Conservation (phyloP, 2,888 invertebrate species). For the Drosophila nigricruria region DNA sequence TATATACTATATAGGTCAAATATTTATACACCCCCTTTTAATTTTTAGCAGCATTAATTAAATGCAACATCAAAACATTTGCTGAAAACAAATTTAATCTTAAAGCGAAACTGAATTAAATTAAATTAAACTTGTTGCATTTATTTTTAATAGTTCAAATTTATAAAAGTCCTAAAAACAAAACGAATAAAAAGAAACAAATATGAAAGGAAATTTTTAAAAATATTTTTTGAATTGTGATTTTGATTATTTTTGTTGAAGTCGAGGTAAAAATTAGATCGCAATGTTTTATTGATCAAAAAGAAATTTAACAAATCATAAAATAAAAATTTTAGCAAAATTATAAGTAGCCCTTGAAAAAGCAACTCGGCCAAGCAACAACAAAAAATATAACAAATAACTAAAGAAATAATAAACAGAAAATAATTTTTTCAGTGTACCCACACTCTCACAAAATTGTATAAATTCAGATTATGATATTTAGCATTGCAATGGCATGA, state of each 20-base stretch:
- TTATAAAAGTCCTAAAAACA: slow-evolving; percentile 47
- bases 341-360: slow-evolving; percentile 55
- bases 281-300: slow-evolving; percentile 22
- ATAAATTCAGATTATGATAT: slow-evolving; percentile 7
- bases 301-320: slow-evolving; percentile 31
- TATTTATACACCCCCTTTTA: slow-evolving; percentile 60
- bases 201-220: slow-evolving; percentile 1
- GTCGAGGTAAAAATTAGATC: slow-evolving; percentile 17
- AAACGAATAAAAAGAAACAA: slow-evolving; percentile 8
- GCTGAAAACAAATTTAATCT: slow-evolving; percentile 57
- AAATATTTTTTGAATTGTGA: slow-evolving; percentile 58
- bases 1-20: slow-evolving; percentile 62
- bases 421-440: slow-evolving; percentile 22
- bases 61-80: slow-evolving; percentile 50
- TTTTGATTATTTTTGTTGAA: slow-evolving; percentile 55
- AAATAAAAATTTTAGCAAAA: slow-evolving; percentile 60
- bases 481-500: slow-evolving; percentile 13
- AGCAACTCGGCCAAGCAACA: too few relatives aligned
- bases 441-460: slow-evolving; percentile 28
- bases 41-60: slow-evolving; percentile 29
- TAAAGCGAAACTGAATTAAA: slow-evolving; percentile 20
- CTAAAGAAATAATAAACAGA: not conserved
- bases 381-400: too few relatives aligned
- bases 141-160: slow-evolving; percentile 66
- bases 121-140: slow-evolving; percentile 63